Evolutionary conservation across 2,797 vertebrate species (phyloP).

Genomic region (Characodon lateralis): DNA sequence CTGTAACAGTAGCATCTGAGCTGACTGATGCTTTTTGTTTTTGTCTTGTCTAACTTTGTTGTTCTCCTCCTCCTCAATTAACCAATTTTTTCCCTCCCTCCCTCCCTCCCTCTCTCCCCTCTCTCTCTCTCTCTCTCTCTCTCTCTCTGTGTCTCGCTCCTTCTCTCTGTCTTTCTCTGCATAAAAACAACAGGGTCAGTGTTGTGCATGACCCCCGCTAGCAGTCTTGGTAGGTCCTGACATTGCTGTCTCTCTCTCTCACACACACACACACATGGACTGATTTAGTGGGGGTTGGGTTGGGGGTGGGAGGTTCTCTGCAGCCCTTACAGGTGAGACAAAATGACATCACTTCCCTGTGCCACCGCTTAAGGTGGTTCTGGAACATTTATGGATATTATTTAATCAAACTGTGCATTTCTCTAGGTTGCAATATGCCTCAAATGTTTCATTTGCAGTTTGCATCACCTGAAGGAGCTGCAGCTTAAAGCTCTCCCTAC

Average conservation of each 20-base stretch:
- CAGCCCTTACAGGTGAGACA: constrained; percentile 69
- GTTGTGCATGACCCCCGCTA: constrained; percentile 99
- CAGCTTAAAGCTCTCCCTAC: constrained; percentile 12
- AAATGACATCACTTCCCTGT: constrained; percentile 25
- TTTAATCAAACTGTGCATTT: background rate
- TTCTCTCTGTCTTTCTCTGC: constrained; percentile 82
- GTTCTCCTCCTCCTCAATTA: constrained; percentile 70
- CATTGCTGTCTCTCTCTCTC: constrained; percentile 42
- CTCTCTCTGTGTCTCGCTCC: constrained; percentile 20
- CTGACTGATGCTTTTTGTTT: constrained; percentile 37
- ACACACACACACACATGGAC: constrained; percentile 10
- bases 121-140: constrained; percentile 45
- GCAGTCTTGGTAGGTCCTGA: constrained; percentile 98
- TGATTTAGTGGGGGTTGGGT: constrained; percentile 29
- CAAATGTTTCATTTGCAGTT: constrained; percentile 16
- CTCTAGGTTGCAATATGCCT: background rate
- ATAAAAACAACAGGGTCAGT: constrained; percentile 97
- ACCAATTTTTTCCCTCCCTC: constrained; percentile 64
- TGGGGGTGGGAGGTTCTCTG: constrained; percentile 17
- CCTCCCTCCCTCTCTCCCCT: constrained; percentile 63
- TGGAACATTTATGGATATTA: background rate
- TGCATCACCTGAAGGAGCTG: constrained; percentile 62
- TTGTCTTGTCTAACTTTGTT: constrained; percentile 74
- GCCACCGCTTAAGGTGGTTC: background rate
- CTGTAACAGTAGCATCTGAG: constrained; percentile 41